Evolutionary conservation across 2,888 invertebrate genomes (phyloP), one percentile per base, ranked within the genome.

Genomic region (Trissonchulus latispiculum): DNA sequence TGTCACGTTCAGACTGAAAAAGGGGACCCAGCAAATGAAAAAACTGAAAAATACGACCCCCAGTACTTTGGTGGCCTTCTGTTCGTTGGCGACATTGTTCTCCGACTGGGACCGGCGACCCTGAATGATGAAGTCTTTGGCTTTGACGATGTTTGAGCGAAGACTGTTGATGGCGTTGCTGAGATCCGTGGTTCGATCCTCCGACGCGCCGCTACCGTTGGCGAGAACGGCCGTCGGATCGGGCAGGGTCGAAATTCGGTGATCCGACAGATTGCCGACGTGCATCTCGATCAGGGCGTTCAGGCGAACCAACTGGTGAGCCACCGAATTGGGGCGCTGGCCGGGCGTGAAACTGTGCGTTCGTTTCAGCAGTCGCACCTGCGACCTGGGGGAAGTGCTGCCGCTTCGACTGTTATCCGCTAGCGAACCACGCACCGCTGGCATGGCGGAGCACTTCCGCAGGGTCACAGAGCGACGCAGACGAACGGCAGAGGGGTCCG

Each of bases 21-120:
- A 95, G 18, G 95, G 95, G n/a, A 93, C 91, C 94, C 95, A 95
- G 59, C 94, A 88, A 67, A 94, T 89, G 36, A 94, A 93, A 83
- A 95, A 95, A 0, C 93, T 93, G 84, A 93, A 92, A 85, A 95
- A 95, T 0, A 95, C 93, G 0, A 95, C 91, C 1, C 94, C 94
- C 31, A 95, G 85, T 1, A 95, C 95, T 85, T 95, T 94, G 23
- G 95, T 95, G 0, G 96, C 96, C 84, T 95, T 95, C 83, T 95
- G 95, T 83, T 96, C 81, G 74, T 78, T 81, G 64, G 81, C 81
- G 36, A 81, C 72, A 77, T 81, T 59, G 80, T 23, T 48, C 48
- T 48, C 48, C 8, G 8, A 15, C n/a, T n/a, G n/a, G 48, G 48
- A 8, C 23, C 23, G 8, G 8, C 8, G 48, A 23, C 48, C 48